Evolutionary conservation across 2,113 vertebrate genomes (phyloP).

Genomic region (Rhinoderma darwinii): DNA sequence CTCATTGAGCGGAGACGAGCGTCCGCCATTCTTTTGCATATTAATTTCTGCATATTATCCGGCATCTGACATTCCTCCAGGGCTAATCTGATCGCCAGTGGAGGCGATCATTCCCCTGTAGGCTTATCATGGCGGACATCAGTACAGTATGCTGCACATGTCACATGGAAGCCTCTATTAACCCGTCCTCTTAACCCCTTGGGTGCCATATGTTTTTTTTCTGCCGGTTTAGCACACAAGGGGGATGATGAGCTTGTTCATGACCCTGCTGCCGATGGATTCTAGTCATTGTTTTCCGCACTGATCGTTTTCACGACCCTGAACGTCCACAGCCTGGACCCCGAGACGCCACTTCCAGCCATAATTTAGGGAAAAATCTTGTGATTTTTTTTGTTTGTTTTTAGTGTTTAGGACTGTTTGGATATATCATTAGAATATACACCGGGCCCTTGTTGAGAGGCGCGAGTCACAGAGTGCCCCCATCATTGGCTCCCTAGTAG

Average conservation of each 20-base stretch:
- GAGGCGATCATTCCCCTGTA: not conserved
- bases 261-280: slow-evolving; percentile 21
- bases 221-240: not conserved
- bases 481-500: no score
- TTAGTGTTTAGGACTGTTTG: not conserved
- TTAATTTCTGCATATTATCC: not conserved
- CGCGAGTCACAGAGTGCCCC: not conserved
- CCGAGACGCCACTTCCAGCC: not conserved
- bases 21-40: not conserved
- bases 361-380: not conserved
- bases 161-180: not conserved
- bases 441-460: not conserved
- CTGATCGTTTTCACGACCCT: not conserved
- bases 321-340: slow-evolving; percentile 21
- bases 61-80: not conserved
- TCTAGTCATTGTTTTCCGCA: not conserved
- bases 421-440: not conserved
- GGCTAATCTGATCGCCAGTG: no score
- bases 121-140: not conserved
- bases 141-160: not conserved
- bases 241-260: not conserved
- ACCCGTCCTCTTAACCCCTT: slow-evolving; percentile 4
- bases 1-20: not conserved
- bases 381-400: not conserved
- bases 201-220: slow-evolving; percentile 17